phyloP scores from a whole-genome alignment of 2,797 vertebrate genomes.

The Galaxias olidus region DNA sequence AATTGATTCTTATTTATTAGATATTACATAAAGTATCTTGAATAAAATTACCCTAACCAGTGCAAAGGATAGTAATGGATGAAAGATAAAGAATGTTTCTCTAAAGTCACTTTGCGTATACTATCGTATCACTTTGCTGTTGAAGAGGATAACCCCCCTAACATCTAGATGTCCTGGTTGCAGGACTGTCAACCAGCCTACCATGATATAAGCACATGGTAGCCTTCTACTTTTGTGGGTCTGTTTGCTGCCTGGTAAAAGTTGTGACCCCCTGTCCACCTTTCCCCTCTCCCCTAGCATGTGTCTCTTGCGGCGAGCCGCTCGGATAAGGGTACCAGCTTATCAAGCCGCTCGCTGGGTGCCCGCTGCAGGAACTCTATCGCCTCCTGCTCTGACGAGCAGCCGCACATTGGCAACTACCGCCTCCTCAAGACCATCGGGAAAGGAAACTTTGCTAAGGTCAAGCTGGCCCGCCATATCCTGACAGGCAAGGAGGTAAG shows the following conservation, averaged over 20 bases:
- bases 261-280: constrained; percentile 8
- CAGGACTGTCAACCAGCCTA: neutral
- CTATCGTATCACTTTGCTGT: constrained; percentile 7
- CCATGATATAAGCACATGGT: neutral
- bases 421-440: constrained; percentile 91
- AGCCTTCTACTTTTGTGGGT: constrained; percentile 4
- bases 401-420: constrained; percentile 92
- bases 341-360: constrained; percentile 82
- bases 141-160: constrained; percentile 13
- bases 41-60: too few relatives aligned
- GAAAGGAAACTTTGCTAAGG: constrained; percentile 95
- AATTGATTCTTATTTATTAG: too few relatives aligned
- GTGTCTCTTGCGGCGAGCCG: constrained; percentile 83
- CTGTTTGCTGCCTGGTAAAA: neutral
- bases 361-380: constrained; percentile 91
- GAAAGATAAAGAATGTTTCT: too few relatives aligned
- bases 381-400: constrained; percentile 86
- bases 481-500: constrained; percentile 88
- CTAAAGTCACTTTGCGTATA: too few relatives aligned
- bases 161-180: neutral
- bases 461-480: constrained; percentile 91
- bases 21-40: too few relatives aligned
- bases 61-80: too few relatives aligned
- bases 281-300: constrained; percentile 63
- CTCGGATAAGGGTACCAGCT: constrained; percentile 85